A percentile compares a stretch with the other conserved stretches of the same genome.
These are phyloP conservation scores for Seriola quinqueradiata DNA, from an alignment of 2,113 vertebrate genomes.

Conservation along the genomic window DNA sequence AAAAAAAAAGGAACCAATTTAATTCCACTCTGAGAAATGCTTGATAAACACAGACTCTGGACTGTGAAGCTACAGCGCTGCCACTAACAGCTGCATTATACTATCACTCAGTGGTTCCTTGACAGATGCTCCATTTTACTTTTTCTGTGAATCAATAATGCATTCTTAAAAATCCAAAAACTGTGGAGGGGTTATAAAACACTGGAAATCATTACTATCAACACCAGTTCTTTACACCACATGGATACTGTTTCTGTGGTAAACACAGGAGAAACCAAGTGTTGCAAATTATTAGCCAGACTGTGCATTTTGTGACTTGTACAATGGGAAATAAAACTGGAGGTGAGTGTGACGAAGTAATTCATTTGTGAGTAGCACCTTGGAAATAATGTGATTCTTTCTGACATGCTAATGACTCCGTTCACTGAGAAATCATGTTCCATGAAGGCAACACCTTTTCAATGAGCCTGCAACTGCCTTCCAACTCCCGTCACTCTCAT, in stretches of 20 bases:
- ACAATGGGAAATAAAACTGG: slow-evolving; percentile 18
- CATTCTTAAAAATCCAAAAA: background rate
- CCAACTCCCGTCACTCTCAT: slow-evolving; percentile 29
- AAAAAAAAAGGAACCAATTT: background rate
- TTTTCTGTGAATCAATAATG: background rate
- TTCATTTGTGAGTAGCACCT: slow-evolving; percentile 45
- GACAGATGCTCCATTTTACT: background rate
- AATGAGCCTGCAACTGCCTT: background rate
- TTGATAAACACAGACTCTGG: background rate
- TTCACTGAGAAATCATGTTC: slow-evolving; percentile 47
- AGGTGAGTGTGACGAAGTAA: slow-evolving; percentile 4
- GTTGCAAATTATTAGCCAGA: slow-evolving; percentile 15
- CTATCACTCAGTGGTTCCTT: slow-evolving; percentile 1
- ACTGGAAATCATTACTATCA: background rate
- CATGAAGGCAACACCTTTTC: slow-evolving; percentile 47
- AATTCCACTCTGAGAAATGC: background rate
- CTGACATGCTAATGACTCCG: slow-evolving; percentile 44
- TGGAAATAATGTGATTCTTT: slow-evolving; percentile 23
- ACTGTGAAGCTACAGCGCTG: background rate
- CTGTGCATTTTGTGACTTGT: slow-evolving; percentile 1
- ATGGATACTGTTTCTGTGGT: background rate
- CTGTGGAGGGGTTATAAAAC: background rate
- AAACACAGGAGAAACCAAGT: background rate
- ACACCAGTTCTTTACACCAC: background rate
- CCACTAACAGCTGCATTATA: background rate